These are phyloP conservation scores for Microcebus tavaratra DNA, from an alignment of 2,113 vertebrate genomes.

Conservation along the genomic window DNA sequence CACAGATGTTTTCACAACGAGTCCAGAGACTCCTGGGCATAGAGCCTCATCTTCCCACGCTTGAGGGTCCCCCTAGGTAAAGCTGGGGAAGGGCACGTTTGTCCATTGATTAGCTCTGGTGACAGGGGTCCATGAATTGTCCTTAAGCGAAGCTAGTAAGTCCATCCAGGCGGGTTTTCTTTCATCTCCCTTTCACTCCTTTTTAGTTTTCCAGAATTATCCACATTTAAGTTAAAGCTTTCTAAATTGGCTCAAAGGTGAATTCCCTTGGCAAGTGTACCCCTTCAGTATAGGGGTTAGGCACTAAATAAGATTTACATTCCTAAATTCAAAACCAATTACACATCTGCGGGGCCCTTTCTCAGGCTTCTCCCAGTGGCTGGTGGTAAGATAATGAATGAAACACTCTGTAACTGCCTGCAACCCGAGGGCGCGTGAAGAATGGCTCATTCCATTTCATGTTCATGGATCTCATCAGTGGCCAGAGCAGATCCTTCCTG, in stretches of 20 bases:
- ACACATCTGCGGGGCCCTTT: not conserved
- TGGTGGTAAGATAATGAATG: not conserved
- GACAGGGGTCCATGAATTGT: accelerated
- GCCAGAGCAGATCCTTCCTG: not conserved
- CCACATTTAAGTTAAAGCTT: not conserved
- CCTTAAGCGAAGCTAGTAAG: not conserved
- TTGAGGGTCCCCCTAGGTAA: not conserved
- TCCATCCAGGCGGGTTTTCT: not conserved
- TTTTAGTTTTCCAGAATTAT: not conserved
- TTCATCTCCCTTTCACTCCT: not conserved
- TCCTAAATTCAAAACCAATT: slow-evolving; percentile 61
- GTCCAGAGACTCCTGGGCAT: not conserved
- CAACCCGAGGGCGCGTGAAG: not conserved
- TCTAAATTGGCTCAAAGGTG: not conserved
- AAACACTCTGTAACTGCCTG: not conserved
- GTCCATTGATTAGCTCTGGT: not conserved
- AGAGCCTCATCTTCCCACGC: not conserved
- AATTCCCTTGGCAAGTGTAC: slow-evolving; percentile 47
- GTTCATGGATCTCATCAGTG: not conserved
- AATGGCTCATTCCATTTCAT: not conserved
- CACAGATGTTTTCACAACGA: not conserved
- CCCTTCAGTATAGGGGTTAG: slow-evolving; percentile 20
- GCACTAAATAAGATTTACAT: slow-evolving; percentile 40
- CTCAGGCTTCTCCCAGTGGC: not conserved
- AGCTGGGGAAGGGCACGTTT: not conserved